Evolutionary conservation across 2,888 invertebrate genomes (phyloP).

Genomic region (Micoletzkya japonica): DNA sequence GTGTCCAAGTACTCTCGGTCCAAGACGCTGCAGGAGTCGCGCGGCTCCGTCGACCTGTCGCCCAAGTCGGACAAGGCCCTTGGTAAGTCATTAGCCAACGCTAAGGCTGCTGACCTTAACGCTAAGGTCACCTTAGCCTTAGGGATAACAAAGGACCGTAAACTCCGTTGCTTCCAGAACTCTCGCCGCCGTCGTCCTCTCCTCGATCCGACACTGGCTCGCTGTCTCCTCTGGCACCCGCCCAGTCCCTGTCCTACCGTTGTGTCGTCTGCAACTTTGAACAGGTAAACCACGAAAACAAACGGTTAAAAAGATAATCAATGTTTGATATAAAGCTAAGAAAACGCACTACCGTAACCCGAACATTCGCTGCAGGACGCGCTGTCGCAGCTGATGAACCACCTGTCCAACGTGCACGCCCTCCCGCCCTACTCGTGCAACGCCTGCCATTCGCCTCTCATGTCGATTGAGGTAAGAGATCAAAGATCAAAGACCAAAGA

Average conservation of each 20-base stretch:
- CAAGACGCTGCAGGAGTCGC: conserved; percentile 57
- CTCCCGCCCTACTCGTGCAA: conserved; percentile 54
- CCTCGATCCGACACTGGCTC: conserved; percentile 18
- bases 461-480: conserved; percentile 3
- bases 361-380: conserved; percentile 42
- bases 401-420: conserved; percentile 46
- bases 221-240: not conserved
- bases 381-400: conserved; percentile 43
- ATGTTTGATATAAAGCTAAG: not conserved
- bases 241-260: conserved; percentile 11
- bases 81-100: not conserved
- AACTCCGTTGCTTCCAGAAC: not conserved
- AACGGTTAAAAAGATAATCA: too few species aligned
- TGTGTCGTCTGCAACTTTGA: conserved; percentile 25
- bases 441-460: conserved; percentile 34
- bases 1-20: conserved; percentile 64
- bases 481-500: not conserved
- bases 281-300: too few species aligned
- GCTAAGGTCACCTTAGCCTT: too few species aligned
- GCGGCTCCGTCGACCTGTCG: conserved; percentile 8
- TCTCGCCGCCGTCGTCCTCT: not conserved
- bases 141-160: not conserved
- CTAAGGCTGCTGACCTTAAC: too few species aligned
- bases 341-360: not conserved
- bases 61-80: not conserved